Conservation (phyloP, 2,888 invertebrate species). For the Scaptomyza cyrtandrae region DNA sequence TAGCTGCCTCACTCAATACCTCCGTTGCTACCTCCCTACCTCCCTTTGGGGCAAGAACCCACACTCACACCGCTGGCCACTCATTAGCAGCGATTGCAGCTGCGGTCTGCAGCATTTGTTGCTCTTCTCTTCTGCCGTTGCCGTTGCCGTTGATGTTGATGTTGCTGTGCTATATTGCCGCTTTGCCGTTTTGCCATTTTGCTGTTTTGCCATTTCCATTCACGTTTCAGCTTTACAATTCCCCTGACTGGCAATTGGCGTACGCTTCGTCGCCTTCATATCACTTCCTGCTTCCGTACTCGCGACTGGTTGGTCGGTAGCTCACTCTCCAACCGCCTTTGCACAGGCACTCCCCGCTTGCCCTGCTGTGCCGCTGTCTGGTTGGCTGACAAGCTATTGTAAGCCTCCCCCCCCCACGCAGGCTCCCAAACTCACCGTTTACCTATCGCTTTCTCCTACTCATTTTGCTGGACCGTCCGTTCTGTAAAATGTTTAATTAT, state of each 20-base stretch:
- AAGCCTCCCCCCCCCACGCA: slow-evolving; percentile 6
- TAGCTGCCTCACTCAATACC: not conserved
- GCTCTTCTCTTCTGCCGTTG: not conserved
- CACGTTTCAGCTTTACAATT: slow-evolving; percentile 12
- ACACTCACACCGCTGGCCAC: slow-evolving; percentile 42
- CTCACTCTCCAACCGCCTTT: not conserved
- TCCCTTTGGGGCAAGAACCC: not conserved
- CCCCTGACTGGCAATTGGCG: slow-evolving; percentile 32
- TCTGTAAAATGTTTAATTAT: slow-evolving; percentile 60
- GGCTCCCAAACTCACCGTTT: not conserved
- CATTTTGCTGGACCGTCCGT: slow-evolving; percentile 5
- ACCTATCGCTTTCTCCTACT: not conserved
- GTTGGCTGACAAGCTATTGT: slow-evolving; percentile 35
- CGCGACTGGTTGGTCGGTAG: not conserved
- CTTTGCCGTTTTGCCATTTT: not conserved
- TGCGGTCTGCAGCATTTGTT: slow-evolving; percentile 57
- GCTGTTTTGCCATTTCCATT: slow-evolving; percentile 8
- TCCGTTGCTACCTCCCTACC: too few relatives aligned
- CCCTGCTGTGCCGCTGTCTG: slow-evolving; percentile 14
- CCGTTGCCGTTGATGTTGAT: not conserved
- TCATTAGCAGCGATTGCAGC: slow-evolving; percentile 73
- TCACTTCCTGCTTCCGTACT: slow-evolving; percentile 5
- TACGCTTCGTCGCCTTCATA: slow-evolving; percentile 34
- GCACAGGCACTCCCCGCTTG: not conserved
- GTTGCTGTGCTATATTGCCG: not conserved